Evolutionary conservation across 2,797 vertebrate species (phyloP).

Genomic region (Anomalospiza imberbis): DNA sequence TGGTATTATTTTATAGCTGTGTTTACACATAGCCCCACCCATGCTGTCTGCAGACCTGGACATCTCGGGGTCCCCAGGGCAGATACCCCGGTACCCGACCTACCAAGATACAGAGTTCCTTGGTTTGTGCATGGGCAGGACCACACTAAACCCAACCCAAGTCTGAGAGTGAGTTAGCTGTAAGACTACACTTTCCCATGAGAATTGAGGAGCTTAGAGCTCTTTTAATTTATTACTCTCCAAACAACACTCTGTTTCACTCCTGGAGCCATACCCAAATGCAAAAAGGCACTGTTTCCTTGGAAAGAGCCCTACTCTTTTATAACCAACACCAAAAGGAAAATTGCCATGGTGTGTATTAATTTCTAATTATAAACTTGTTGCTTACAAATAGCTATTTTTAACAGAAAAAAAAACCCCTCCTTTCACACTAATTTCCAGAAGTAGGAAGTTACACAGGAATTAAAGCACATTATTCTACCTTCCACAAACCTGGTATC

Average conservation of each 20-base stretch:
- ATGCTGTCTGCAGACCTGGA: not conserved
- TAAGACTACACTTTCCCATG: not conserved
- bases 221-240: not conserved
- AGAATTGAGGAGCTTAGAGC: not conserved
- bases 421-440: not conserved
- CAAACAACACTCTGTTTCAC: not conserved
- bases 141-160: not conserved
- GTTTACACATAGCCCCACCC: not conserved
- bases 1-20: not conserved
- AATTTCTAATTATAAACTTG: not conserved
- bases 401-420: not conserved
- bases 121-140: not conserved
- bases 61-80: not conserved
- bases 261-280: not conserved
- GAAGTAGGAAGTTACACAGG: not conserved
- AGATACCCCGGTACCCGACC: fast-evolving
- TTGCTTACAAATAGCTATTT: not conserved
- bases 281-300: not conserved
- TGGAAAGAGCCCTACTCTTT: not conserved
- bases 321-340: not conserved
- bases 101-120: not conserved
- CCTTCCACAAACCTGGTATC: not conserved
- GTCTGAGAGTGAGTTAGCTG: not conserved
- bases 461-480: not conserved
- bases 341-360: not conserved